Evolutionary conservation across 2,113 vertebrate genomes (phyloP), one percentile per base, ranked within the genome.

Genomic region (Miniopterus natalensis): DNA sequence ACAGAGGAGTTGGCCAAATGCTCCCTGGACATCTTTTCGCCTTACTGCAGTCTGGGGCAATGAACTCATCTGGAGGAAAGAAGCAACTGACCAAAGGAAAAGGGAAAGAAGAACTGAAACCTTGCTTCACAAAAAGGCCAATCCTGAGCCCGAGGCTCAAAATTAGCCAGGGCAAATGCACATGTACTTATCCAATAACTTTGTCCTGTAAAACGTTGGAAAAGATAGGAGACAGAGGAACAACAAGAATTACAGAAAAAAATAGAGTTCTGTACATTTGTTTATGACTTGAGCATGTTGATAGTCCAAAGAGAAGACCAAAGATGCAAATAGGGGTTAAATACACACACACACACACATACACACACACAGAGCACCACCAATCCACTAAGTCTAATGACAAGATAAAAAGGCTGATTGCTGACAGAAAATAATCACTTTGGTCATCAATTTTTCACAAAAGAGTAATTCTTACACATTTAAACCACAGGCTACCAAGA

Each of bases 391-490:
- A 84, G 10, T 25, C 31, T 8, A 17, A 93, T 25, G 31, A 80
- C 49, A 36, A 79, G 51, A 79, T 65, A 87, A 75, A 94, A 90
- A 42, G 53, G 14, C 18, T 92, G 95, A 96, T 57, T 83, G 84
- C n/a, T 74, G 29, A 59, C 81, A 90, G 84, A 95, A 96, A 94
- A 95, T 86, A 78, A 95, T 88, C 92, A 92, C 92, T 85, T 81
- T 11, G 17, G 47, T 87, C 57, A 94, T 80, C 51, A 79, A 42
- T 83, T 96, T 91, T 93, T 96, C 65, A 71, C 29, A 31, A 75
- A 93, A 95, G 55, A 95, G 27, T 79, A 85, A 96, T 88, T 96
- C 86, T 86, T 93, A 90, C 13, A 36, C 29, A 40, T 92, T 85
- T 70, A 95, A 94, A 68, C 71, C 61, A 74, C 45, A 86, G 23